Percentiles rank a stretch among this genome's conserved stretches.
Evolutionary conservation across 2,888 invertebrate species (phyloP).

Genomic region (Linnaemya tessellans): DNA sequence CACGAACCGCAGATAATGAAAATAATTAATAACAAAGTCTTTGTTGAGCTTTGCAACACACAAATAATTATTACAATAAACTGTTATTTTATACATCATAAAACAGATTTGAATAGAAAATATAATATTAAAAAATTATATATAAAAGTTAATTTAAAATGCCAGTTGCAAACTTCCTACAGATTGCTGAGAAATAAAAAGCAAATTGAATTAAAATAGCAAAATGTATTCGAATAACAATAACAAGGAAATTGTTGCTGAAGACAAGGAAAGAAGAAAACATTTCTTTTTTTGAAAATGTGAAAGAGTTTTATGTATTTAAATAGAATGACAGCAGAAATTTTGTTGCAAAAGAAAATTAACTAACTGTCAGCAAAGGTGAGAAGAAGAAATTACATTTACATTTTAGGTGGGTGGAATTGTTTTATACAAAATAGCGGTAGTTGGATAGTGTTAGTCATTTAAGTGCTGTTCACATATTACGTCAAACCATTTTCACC

Average conservation of each 20-base stretch:
- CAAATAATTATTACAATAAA: background rate
- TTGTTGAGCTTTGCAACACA: background rate
- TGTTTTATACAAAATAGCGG: background rate
- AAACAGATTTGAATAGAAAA: conserved; percentile 27
- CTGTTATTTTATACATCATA: conserved; percentile 11
- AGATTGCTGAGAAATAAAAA: conserved; percentile 24
- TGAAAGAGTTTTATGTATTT: conserved; percentile 16
- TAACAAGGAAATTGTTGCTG: conserved; percentile 63
- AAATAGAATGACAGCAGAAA: conserved; percentile 34
- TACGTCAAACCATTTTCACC: too few species aligned
- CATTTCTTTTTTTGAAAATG: conserved; percentile 9
- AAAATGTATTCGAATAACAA: conserved; percentile 49
- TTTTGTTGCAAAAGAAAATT: conserved; percentile 29
- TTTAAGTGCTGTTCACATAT: background rate
- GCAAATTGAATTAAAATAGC: conserved; percentile 10
- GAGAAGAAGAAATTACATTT: background rate
- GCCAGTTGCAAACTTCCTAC: conserved; percentile 64
- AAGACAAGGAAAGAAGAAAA: conserved; percentile 13
- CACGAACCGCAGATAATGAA: conserved; percentile 66
- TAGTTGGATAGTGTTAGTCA: background rate
- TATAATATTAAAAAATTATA: background rate
- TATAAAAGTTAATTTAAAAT: conserved; percentile 14
- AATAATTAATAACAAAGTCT: conserved; percentile 56
- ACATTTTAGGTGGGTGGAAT: background rate
- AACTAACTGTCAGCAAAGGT: background rate